These are phyloP conservation scores for Podarcis siculus DNA, from an alignment of 2,797 vertebrate genomes.

Conservation along the genomic window DNA sequence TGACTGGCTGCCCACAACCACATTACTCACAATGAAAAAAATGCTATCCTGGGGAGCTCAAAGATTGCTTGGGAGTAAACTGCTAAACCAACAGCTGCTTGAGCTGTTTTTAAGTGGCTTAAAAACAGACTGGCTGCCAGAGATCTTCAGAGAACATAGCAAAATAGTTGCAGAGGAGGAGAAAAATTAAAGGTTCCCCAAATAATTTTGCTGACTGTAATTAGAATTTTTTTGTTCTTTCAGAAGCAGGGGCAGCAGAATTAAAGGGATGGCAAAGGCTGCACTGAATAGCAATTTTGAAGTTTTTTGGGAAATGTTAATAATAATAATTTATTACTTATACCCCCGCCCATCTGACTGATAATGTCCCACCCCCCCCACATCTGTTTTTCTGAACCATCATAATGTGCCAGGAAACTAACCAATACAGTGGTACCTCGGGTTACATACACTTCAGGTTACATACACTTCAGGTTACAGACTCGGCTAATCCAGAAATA, in stretches of 20 bases:
- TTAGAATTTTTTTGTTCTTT: not conserved
- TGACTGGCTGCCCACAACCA: not conserved
- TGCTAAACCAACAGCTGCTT: not conserved
- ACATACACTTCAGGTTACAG: too few species aligned
- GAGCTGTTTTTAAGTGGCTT: not conserved
- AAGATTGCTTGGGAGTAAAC: not conserved
- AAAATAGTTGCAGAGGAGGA: not conserved
- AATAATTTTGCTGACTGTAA: slow-evolving; percentile 24
- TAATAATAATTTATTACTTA: too few species aligned
- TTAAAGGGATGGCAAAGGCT: not conserved
- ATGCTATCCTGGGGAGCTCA: not conserved
- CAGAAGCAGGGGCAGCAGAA: not conserved
- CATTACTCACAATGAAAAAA: not conserved
- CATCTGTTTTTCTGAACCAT: not conserved
- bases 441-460: too few species aligned
- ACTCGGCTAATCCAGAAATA: too few species aligned
- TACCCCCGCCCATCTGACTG: too few species aligned
- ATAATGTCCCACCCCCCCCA: not conserved
- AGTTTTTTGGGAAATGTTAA: not conserved
- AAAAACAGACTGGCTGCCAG: not conserved
- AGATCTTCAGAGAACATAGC: slow-evolving; percentile 19
- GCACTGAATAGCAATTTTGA: not conserved
- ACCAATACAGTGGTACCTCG: too few species aligned
- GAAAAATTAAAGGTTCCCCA: slow-evolving; percentile 23
- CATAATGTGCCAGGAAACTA: slow-evolving; percentile 37